phyloP scores from a whole-genome alignment of 2,888 invertebrate genomes.

The Cotesia congregata region DNA sequence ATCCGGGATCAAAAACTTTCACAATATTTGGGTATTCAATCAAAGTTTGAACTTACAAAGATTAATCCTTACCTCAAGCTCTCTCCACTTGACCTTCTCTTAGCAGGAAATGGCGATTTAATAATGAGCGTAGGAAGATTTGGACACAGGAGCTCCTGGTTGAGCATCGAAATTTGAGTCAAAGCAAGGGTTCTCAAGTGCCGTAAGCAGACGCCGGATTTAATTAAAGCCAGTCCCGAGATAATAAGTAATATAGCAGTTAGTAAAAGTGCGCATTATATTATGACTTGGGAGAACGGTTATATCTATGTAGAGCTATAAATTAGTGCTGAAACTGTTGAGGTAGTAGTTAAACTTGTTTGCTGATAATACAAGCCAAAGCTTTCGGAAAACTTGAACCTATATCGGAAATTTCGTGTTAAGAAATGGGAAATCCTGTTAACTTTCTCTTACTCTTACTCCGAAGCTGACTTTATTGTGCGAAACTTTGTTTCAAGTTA shows the following conservation, averaged over 20 bases:
- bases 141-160: background rate
- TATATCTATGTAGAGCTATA: background rate
- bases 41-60: too few relatives aligned
- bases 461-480: background rate
- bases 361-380: slow-evolving; percentile 53
- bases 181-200: background rate
- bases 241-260: background rate
- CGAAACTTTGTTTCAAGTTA: slow-evolving; percentile 15
- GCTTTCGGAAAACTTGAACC: slow-evolving; percentile 55
- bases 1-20: too few relatives aligned
- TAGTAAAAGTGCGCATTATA: background rate
- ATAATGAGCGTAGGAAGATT: background rate
- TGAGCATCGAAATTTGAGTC: background rate
- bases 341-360: slow-evolving; percentile 42
- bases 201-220: background rate
- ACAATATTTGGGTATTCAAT: too few relatives aligned
- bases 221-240: background rate
- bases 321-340: slow-evolving; percentile 27
- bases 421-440: slow-evolving; percentile 49
- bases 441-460: slow-evolving; percentile 6
- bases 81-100: too few relatives aligned
- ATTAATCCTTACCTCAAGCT: too few relatives aligned
- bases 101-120: too few relatives aligned
- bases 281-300: background rate
- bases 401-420: slow-evolving; percentile 54